Evolutionary conservation across 2,113 vertebrate species (phyloP).

Genomic region (Pycnonotus jocosus): DNA sequence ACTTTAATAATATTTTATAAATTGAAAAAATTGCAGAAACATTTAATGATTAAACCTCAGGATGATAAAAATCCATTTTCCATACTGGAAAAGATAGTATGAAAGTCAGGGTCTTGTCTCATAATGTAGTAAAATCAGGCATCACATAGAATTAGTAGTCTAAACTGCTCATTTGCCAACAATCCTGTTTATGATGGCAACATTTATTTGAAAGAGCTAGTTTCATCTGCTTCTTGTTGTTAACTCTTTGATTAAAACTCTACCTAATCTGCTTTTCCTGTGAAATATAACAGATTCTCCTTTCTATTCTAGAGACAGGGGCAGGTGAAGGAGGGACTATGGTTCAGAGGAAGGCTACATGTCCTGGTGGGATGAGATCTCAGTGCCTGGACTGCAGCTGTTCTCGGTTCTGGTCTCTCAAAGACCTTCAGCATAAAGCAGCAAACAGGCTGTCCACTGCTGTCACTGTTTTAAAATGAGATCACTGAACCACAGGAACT

Average conservation of each 20-base stretch:
- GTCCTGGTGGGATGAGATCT: not conserved
- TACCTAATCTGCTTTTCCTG: not conserved
- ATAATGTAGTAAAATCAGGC: not conserved
- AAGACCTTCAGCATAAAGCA: not conserved
- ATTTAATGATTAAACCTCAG: not conserved
- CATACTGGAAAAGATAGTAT: not conserved
- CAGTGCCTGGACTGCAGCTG: not conserved
- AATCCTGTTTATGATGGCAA: not conserved
- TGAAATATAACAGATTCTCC: not conserved
- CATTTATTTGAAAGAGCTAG: not conserved
- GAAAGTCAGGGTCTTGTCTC: not conserved
- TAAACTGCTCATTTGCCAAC: not conserved
- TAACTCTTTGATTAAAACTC: not conserved
- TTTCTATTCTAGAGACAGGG: not conserved
- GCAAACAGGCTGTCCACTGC: not conserved
- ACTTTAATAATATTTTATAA: not conserved
- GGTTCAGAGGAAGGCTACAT: not conserved
- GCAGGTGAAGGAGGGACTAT: not conserved
- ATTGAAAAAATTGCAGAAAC: not conserved
- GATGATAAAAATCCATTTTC: not conserved
- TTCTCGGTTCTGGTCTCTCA: fast-evolving
- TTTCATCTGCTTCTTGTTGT: not conserved
- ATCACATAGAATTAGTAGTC: not conserved
- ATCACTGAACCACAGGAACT: not conserved
- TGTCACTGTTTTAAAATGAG: not conserved